Evolutionary conservation across 2,797 vertebrate species (phyloP).

Genomic region (Intellagama lesueurii): DNA sequence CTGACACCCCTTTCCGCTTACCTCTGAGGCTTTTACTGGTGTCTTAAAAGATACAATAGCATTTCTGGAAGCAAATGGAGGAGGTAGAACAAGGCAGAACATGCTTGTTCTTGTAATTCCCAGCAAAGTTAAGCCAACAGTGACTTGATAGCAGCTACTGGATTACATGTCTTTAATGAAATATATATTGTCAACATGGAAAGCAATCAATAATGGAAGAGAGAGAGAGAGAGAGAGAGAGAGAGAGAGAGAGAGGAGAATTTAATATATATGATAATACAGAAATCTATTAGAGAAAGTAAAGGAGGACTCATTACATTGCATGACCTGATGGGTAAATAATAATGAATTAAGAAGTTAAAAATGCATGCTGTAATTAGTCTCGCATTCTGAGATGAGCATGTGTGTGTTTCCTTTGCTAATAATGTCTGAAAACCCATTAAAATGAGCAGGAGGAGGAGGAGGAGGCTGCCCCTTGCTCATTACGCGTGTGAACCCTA

Average conservation of each 20-base stretch:
- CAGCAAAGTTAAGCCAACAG: not conserved
- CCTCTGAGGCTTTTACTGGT: not conserved
- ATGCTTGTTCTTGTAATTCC: not conserved
- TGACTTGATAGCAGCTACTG: slow-evolving; percentile 63
- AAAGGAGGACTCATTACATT: slow-evolving; percentile 77
- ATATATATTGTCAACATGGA: slow-evolving; percentile 62
- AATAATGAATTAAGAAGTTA: slow-evolving; percentile 77
- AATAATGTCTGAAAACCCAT: slow-evolving; percentile 62
- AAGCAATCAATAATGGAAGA: slow-evolving; percentile 64
- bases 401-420: slow-evolving; percentile 56
- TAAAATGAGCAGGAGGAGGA: not conserved
- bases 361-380: slow-evolving; percentile 80
- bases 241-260: slow-evolving; percentile 70
- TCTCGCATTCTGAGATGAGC: slow-evolving; percentile 61
- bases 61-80: not conserved
- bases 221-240: not conserved
- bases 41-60: not conserved
- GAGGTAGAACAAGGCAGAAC: not conserved
- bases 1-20: not conserved
- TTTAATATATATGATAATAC: slow-evolving; percentile 86
- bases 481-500: slow-evolving; percentile 51
- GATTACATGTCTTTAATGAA: slow-evolving; percentile 78
- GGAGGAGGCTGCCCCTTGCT: slow-evolving; percentile 2
- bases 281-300: slow-evolving; percentile 76
- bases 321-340: slow-evolving; percentile 66